Percentiles rank a stretch among this genome's conserved stretches.
phyloP scores from a whole-genome alignment of 2,797 vertebrate species.

The Enteromius fasciolatus region DNA sequence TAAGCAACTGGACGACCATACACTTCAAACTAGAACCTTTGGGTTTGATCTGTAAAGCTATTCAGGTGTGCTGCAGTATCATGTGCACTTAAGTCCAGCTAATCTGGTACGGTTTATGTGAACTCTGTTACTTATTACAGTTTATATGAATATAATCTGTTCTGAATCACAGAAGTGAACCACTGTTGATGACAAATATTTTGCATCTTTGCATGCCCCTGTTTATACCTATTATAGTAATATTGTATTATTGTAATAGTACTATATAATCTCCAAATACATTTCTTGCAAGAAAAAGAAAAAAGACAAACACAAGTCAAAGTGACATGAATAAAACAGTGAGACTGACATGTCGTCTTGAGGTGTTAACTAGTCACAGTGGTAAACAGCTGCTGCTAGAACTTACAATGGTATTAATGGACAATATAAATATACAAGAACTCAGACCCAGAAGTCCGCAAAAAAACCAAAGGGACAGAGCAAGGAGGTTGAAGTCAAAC shows the following conservation, averaged over 20 bases:
- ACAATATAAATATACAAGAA: background rate
- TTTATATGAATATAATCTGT: background rate
- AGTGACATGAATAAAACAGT: conserved; percentile 18
- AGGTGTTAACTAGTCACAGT: background rate
- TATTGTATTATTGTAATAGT: background rate
- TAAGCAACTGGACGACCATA: background rate
- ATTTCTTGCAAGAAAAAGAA: background rate
- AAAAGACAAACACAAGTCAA: background rate
- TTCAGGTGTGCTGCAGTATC: background rate
- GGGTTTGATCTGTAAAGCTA: background rate
- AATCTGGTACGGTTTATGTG: background rate
- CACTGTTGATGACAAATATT: background rate
- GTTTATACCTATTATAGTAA: background rate
- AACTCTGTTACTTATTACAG: background rate
- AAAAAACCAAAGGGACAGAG: background rate
- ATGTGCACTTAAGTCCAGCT: background rate
- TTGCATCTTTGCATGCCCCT: background rate
- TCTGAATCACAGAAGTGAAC: background rate
- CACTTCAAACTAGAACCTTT: background rate
- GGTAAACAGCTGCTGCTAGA: conserved; percentile 1
- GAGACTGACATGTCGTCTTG: background rate
- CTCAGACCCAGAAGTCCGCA: background rate
- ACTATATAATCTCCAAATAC: background rate
- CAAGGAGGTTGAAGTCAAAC: background rate
- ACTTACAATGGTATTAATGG: background rate